These are phyloP conservation scores for Pseudorectes ferrugineus DNA, from an alignment of 2,113 vertebrate genomes.

Conservation along the genomic window DNA sequence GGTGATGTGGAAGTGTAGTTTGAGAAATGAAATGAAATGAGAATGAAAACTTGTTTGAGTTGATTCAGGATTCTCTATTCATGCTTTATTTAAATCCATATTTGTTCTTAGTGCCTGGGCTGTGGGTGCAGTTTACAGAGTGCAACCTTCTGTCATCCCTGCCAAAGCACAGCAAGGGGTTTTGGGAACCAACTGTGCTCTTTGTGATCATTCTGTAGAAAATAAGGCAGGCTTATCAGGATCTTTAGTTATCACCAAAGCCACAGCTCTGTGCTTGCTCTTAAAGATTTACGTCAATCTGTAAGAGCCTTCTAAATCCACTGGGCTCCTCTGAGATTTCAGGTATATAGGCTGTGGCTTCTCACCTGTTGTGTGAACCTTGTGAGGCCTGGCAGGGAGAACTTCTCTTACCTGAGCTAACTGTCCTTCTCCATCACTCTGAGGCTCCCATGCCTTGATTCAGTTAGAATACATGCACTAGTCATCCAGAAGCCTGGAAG, in stretches of 20 bases:
- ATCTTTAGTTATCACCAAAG: not conserved
- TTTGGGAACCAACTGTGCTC: not conserved
- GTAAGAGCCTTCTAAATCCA: not conserved
- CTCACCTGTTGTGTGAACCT: not conserved
- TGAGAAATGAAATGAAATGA: not conserved
- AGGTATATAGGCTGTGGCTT: not conserved
- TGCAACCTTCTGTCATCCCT: not conserved
- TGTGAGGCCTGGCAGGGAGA: not conserved
- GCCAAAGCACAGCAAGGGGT: not conserved
- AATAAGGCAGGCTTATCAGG: not conserved
- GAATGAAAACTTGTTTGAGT: not conserved
- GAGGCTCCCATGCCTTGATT: not conserved
- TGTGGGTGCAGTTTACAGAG: not conserved
- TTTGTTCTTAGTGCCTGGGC: not conserved
- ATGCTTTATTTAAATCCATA: not conserved
- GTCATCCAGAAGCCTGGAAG: not conserved
- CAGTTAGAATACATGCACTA: not conserved
- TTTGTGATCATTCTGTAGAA: not conserved
- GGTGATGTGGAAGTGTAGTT: fast-evolving
- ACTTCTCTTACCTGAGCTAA: not conserved
- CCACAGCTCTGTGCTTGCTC: not conserved
- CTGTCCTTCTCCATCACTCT: not conserved
- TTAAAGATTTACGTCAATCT: not conserved
- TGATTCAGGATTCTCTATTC: not conserved
- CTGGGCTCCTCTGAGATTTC: not conserved